Evolutionary conservation across 1,140 invertebrate genomes (phyloP), one percentile per base, ranked within the genome.

Genomic region (Zaprionus capensis): DNA sequence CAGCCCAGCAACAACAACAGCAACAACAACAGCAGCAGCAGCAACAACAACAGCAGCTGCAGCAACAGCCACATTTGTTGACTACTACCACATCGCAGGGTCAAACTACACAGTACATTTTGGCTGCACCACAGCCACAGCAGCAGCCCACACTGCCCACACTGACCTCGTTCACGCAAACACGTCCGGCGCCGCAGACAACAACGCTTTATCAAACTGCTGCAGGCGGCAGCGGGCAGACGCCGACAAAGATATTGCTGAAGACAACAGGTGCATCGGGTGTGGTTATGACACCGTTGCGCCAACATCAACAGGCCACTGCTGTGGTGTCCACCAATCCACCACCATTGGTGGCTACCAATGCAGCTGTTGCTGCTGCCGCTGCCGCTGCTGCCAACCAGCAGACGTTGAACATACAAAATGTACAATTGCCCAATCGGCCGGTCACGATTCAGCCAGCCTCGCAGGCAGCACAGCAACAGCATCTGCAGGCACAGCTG

Each of bases 361-460:
- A 87, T 17, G 78, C 86, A 5, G 82, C 81, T 14, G 72, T 83
- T 5, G 87, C 71, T 20, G 51, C 51, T 14, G 51, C 51, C 5
- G 51, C 51, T 53, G 51, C 51, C 7, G 66, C 66, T 11, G 77
- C 58, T 14, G 80, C 76, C 4, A 67, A 63, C 11, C 79, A 69
- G 22, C 91, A 77, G 59, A 90, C 92, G 6, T 71, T 93, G 11
- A 93, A 93, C 57, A 93, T 93, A 57, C 92, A 92, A 51, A 93
- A 92, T 62, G 92, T 93, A 15, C 90, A 92, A 49, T 44, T 92
- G 44, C 91, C 92, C 0, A 91, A 92, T 70, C 71, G 92, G 3
- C 87, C 91, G 20, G 85, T 92, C 2, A 92, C 91, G n/a, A 92
- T 92, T 57, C 92, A 93, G 63, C 92, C 91, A n/a, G 88, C 92